Evolutionary conservation across 2,113 vertebrate species (phyloP), one percentile per base, ranked within the genome.

Genomic region (Clarias gariepinus): DNA sequence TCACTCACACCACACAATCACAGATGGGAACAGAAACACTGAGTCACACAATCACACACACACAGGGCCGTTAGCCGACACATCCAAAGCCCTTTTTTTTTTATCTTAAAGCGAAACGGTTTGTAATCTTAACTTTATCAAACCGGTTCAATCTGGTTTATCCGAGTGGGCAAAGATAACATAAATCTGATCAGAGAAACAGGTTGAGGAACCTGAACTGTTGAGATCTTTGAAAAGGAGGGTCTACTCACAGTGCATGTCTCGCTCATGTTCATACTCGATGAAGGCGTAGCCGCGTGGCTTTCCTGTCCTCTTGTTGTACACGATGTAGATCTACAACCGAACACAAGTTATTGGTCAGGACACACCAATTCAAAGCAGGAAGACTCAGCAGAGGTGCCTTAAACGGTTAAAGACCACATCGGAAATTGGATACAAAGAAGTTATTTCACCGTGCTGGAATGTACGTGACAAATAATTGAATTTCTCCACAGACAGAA

Each of bases 201-300:
- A 52, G 21, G 25, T 18, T 28, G 69, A 33, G 23, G 52, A 69
- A 28, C n/a, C 23, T 6, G 11, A 33, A 81, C 33, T 1, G 11
- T 15, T 25, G 41, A 52, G 15, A 55, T 55, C 12, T 33, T 13
- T 6, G 19, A n/a, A 16, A 41, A 33, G 30, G 5, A 25, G 28
- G 16, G 78, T 41, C 11, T 93, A 97, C 96, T 97, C 92, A 97
- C 96, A 97, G 92, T 99, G 97, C 97, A 99, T 99, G 90, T 98
- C 97, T 33, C 97, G 94, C 87, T 99, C 97, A 12, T 98, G 97
- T 84, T 99, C 97, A 0, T 98, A 99, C 90, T 99, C 97, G 7
- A 98, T 99, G 95, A 99, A 99, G 19, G 97, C 97, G 18, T 98
- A 98, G 87, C 97, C 97, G 0, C 97, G 95, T 23, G 97, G 97